These are phyloP conservation scores for Casuarius casuarius DNA, from an alignment of 2,113 vertebrate genomes.

Conservation along the genomic window DNA sequence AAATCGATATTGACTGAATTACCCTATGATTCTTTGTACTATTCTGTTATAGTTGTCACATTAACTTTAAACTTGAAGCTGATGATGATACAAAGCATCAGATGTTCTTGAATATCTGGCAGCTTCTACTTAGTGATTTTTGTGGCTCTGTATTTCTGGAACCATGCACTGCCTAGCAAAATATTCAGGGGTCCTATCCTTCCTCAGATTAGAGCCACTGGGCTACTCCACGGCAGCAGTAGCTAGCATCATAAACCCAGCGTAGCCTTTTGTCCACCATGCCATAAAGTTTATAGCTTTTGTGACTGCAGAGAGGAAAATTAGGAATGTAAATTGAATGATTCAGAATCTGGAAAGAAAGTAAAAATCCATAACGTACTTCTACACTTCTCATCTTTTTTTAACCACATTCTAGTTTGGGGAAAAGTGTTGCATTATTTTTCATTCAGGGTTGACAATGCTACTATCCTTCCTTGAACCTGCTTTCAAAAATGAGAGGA, in stretches of 20 bases:
- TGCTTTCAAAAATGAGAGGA: neutral
- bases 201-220: neutral
- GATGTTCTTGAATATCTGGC: conserved; percentile 27
- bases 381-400: neutral
- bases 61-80: conserved; percentile 31
- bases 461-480: neutral
- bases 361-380: neutral
- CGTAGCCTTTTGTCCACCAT: neutral
- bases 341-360: neutral
- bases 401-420: neutral
- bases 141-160: conserved; percentile 1
- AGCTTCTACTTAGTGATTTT: neutral
- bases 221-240: neutral
- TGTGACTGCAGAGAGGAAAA: neutral
- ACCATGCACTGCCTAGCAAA: neutral
- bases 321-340: neutral
- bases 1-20: neutral
- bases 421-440: neutral
- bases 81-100: neutral
- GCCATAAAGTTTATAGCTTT: neutral
- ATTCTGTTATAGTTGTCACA: neutral
- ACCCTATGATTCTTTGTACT: neutral
- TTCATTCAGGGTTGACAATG: neutral
- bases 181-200: neutral
- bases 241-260: neutral